Percentiles rank a stretch among this genome's conserved stretches.
Evolutionary conservation across 2,797 vertebrate species (phyloP).

Genomic region (Paratrypauchen microcephalus): DNA sequence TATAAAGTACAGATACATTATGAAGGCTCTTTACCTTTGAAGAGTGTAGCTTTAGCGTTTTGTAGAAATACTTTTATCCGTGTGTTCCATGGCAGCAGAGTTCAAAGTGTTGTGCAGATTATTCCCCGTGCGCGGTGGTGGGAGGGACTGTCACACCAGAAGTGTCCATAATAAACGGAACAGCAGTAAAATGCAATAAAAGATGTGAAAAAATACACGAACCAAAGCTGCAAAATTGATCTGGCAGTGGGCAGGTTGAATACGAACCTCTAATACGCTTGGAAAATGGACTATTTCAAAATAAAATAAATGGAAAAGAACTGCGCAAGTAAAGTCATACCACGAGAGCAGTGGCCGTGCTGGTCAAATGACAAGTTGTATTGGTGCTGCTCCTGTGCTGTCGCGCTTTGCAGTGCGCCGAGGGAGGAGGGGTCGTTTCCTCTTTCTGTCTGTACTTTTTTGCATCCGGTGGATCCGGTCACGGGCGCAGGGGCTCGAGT

Average conservation of each 20-base stretch:
- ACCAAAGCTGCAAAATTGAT: conserved; percentile 29
- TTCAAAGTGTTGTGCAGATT: conserved; percentile 32
- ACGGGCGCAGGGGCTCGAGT: conserved; percentile 71
- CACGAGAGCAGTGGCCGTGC: conserved; percentile 55
- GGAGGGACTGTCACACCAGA: conserved; percentile 50
- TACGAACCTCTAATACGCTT: conserved; percentile 5
- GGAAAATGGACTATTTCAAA: conserved; percentile 28
- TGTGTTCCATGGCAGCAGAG: conserved; percentile 65
- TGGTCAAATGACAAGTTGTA: conserved; percentile 77
- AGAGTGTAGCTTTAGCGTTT: conserved; percentile 44
- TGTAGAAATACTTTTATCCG: conserved; percentile 53
- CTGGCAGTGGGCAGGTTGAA: conserved; percentile 13
- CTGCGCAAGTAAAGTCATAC: conserved; percentile 17
- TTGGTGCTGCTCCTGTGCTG: conserved; percentile 70
- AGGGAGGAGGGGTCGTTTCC: conserved; percentile 58
- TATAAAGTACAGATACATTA: not conserved
- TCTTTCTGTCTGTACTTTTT: conserved; percentile 67
- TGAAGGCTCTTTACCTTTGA: conserved; percentile 33
- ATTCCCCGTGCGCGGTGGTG: conserved; percentile 33
- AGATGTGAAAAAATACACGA: conserved; percentile 23
- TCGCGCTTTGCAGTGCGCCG: conserved; percentile 65
- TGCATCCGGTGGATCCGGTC: conserved; percentile 67
- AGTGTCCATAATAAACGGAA: conserved; percentile 47
- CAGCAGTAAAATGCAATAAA: conserved; percentile 29
- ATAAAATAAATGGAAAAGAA: conserved; percentile 56